Evolutionary conservation across 2,797 vertebrate genomes (phyloP), one percentile per base, ranked within the genome.

Genomic region (Falco berigora): DNA sequence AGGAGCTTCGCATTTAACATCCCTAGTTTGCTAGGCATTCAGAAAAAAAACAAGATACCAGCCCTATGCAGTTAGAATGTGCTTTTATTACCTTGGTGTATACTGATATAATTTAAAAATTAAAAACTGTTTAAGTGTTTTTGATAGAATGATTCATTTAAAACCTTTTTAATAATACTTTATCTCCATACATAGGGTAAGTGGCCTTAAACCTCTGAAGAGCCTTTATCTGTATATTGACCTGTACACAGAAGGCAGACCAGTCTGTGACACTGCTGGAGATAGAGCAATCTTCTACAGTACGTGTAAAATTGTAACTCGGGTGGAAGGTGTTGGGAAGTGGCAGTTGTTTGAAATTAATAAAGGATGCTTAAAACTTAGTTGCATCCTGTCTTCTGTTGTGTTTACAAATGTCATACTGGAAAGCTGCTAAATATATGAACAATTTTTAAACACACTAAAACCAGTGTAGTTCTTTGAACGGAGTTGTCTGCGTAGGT

Each of bases 101-200:
- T 74, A 18, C 20, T 75, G 7, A 5, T 53, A 0, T 77, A 86
- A 34, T 19, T 73, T 84, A 75, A 74, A 62, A 66, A 47, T 17
- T 53, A 63, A 40, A 86, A 78, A 50, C 68, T 71, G 44, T 94
- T 96, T 86, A 91, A 79, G 62, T 96, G 68, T 50, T 77, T 95
- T 95, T 93, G 68, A 30, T 75, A 88, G 52, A 88, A 68, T 23
- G 27, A 64, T 88, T 90, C 71, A 69, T 78, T 77, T 84, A 87
- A 93, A 93, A 73, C 6, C 10, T 87, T 88, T 69, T 97, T 98
- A 97, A 97, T 97, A 67, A 96, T 91, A 62, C 94, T 97, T 98
- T 97, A 97, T 96, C 96, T 98, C 96, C 96, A 17, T 91, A 62
- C 95, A n/a, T 98, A 98, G 98, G 98, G 96, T 98, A 95, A 98